Conservation (phyloP, 2,113 vertebrate species). For the Python bivittatus region DNA sequence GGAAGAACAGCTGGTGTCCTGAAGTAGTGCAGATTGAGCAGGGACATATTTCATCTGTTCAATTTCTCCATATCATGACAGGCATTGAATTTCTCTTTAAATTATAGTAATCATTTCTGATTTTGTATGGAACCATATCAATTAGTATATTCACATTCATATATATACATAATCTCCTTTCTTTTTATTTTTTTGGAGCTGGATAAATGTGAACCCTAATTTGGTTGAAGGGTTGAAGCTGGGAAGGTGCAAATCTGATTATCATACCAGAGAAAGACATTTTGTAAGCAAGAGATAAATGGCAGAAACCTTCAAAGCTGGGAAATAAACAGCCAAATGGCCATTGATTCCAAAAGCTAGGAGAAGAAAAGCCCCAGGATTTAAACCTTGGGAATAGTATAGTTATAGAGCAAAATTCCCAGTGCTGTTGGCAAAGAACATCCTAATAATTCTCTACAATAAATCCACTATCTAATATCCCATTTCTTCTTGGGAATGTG, state of each 20-base stretch:
- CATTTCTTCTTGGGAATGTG: background rate
- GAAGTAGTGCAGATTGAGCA: background rate
- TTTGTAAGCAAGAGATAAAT: background rate
- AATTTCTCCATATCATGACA: background rate
- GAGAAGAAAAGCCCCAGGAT: background rate
- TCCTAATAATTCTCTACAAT: background rate
- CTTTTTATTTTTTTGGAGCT: background rate
- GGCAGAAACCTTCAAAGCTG: background rate
- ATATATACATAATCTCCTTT: background rate
- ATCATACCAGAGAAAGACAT: background rate
- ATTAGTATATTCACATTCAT: background rate
- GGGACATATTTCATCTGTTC: background rate
- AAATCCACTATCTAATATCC: background rate
- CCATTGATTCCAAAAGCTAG: background rate
- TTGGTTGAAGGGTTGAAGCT: background rate
- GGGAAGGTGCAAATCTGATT: background rate
- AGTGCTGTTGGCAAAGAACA: background rate
- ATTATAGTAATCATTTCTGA: background rate
- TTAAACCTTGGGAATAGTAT: background rate
- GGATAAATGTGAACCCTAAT: background rate
- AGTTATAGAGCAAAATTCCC: background rate
- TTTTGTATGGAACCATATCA: background rate
- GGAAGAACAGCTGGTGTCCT: background rate
- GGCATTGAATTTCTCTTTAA: background rate
- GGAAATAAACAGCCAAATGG: background rate